A percentile compares a stretch with the other conserved stretches of the same genome.
These are phyloP conservation scores for Cryptocephalus moraei DNA, from an alignment of 2,888 invertebrate species.

Conservation along the genomic window DNA sequence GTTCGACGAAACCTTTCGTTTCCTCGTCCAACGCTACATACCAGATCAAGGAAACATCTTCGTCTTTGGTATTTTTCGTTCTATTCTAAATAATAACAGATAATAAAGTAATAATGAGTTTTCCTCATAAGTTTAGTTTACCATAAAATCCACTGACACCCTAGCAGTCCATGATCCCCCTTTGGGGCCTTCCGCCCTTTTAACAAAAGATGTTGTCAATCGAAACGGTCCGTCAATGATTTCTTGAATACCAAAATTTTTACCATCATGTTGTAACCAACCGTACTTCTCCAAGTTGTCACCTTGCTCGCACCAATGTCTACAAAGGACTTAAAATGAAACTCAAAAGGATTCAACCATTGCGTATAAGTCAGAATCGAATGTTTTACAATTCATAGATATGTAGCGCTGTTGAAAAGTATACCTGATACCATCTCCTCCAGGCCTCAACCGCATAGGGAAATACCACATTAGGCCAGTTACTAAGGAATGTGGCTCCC, in stretches of 20 bases:
- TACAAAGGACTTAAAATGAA: conserved; percentile 23
- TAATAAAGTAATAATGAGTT: not conserved
- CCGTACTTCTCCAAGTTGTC: conserved; percentile 74
- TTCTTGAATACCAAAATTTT: conserved; percentile 82
- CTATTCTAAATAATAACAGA: not conserved
- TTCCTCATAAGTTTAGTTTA: not conserved
- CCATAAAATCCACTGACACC: conserved; percentile 46
- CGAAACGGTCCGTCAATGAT: conserved; percentile 71
- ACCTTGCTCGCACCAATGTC: conserved; percentile 89
- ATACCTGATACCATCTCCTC: conserved; percentile 65
- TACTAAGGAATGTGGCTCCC: conserved; percentile 80
- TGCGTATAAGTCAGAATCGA: no score
- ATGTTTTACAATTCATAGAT: no score
- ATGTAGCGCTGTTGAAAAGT: no score
- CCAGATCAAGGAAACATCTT: conserved; percentile 63
- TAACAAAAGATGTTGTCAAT: conserved; percentile 80
- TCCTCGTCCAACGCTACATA: conserved; percentile 74
- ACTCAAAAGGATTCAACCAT: no score
- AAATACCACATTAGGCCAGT: conserved; percentile 97
- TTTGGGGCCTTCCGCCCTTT: conserved; percentile 64
- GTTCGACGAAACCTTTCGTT: conserved; percentile 47
- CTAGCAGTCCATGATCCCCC: conserved; percentile 93
- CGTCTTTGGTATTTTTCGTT: conserved; percentile 12
- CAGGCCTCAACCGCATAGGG: conserved; percentile 52
- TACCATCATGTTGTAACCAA: conserved; percentile 91